Base-by-base conservation (phyloP, 2,888 invertebrate species). In the Dasypogon diadema region DNA sequence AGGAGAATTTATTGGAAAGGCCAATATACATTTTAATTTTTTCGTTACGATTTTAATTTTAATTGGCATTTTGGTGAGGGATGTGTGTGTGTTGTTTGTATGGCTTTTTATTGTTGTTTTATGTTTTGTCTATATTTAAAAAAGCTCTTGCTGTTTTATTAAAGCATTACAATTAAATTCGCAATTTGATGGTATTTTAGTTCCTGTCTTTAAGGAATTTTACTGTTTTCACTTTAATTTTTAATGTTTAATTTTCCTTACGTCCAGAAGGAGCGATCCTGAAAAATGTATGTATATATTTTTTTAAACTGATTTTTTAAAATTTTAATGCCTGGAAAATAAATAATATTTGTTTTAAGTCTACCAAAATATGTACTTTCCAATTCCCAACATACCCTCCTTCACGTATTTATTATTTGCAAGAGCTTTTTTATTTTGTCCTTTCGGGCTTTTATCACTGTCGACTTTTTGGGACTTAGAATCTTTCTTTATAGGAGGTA, bases 331-430 rank as follows among this genome's bases (percentile, higher is more conserved):
- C 85, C 85, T 85, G 85, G 81, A 85, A 85, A 83, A 84, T 68
- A 68, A 75, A 74, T 60, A 51, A 60, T 42, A 60, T 46, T 58
- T 60, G 58, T 37, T 74, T 58, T 74, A 54, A 51, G 90, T 91
- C 92, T 92, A 92, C 92, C 92, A 93, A 91, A 92, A 92, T 87
- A 90, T 90, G 91, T 89, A 91, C 89, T 93, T 93, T 89, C 92
- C 93, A 89, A 91, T 91, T 88, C 92, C 93, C 87, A 92, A 92
- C 91, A 92, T 92, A 91, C 93, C 93, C 88, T 92, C 93, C 84
- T 86, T 85, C 77, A 85, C 83, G 58, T 74, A 82, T 85, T 86
- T 81, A 84, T 85, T 86, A 85, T 87, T 79, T 83, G 82, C 76
- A 85, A 84, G 79, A 86, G 84, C 82, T 86, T 87, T 85, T 86